Conservation (phyloP, 2,888 invertebrate genomes). For the Panopea generosa region DNA sequence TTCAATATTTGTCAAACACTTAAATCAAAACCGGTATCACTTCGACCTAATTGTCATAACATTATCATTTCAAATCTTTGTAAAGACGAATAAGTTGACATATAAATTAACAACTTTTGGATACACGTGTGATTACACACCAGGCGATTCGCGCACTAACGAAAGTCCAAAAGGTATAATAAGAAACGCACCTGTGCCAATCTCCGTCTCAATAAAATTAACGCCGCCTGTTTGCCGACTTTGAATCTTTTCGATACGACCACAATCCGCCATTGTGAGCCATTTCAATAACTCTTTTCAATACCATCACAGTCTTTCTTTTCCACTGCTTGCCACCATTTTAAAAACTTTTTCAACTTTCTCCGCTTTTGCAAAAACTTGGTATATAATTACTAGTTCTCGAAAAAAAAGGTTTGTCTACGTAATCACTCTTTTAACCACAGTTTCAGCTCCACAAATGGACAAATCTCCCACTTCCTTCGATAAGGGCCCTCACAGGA, state of each 20-base stretch:
- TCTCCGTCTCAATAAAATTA: background rate
- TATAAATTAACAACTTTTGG: slow-evolving; percentile 8
- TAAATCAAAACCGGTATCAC: slow-evolving; percentile 50
- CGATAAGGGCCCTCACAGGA: background rate
- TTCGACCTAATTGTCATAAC: slow-evolving; percentile 46
- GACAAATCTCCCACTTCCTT: slow-evolving; percentile 1
- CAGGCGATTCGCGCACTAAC: slow-evolving; percentile 25
- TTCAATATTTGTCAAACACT: slow-evolving; percentile 57
- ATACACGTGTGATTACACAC: slow-evolving; percentile 17
- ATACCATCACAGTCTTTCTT: background rate
- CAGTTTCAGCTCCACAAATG: slow-evolving; percentile 1
- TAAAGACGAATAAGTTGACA: slow-evolving; percentile 20
- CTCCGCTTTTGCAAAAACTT: background rate
- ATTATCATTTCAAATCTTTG: slow-evolving; percentile 32
- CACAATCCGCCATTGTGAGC: slow-evolving; percentile 40
- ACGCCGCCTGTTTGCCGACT: slow-evolving; percentile 23
- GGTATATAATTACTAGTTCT: slow-evolving; percentile 18
- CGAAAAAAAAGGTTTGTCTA: slow-evolving; percentile 5
- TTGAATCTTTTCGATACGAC: slow-evolving; percentile 31
- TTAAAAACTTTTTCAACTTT: slow-evolving; percentile 5
- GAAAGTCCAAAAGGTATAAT: slow-evolving; percentile 5
- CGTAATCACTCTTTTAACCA: background rate
- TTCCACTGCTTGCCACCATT: background rate
- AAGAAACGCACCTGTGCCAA: slow-evolving; percentile 42
- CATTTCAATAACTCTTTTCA: slow-evolving; percentile 22